phyloP scores from a whole-genome alignment of 2,113 vertebrate species.

The Zingel zingel region DNA sequence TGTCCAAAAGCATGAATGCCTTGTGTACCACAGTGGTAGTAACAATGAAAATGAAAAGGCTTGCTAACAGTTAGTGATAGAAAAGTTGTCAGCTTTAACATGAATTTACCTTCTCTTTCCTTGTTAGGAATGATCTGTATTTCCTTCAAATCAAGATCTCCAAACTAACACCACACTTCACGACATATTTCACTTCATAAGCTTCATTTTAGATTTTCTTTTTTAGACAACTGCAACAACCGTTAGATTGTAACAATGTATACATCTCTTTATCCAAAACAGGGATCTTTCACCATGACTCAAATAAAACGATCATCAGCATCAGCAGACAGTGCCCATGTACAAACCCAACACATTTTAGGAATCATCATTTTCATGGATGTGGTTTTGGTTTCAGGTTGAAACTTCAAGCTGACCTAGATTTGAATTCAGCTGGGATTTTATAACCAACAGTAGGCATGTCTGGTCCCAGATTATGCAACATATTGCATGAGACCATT shows the following conservation, averaged over 20 bases:
- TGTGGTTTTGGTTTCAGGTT: conserved; percentile 12
- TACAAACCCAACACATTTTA: background rate
- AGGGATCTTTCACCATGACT: background rate
- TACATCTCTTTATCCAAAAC: background rate
- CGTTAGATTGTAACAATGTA: background rate
- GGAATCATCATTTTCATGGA: conserved; percentile 3
- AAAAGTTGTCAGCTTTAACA: background rate
- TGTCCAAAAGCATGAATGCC: background rate
- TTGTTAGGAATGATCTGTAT: background rate
- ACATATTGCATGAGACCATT: background rate
- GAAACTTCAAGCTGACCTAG: background rate
- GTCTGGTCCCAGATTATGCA: background rate
- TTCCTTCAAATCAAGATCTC: background rate
- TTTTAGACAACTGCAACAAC: background rate
- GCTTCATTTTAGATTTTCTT: too few relatives aligned
- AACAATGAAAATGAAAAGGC: conserved; percentile 1
- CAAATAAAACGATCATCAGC: background rate
- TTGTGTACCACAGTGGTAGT: background rate
- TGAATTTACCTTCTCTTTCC: background rate
- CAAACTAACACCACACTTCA: background rate
- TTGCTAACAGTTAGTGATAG: background rate
- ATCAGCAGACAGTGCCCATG: background rate
- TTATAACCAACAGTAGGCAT: background rate
- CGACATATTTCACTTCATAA: background rate
- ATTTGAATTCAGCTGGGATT: background rate